phyloP scores from a whole-genome alignment of 2,797 vertebrate genomes.

The Enteromius radiatus region DNA sequence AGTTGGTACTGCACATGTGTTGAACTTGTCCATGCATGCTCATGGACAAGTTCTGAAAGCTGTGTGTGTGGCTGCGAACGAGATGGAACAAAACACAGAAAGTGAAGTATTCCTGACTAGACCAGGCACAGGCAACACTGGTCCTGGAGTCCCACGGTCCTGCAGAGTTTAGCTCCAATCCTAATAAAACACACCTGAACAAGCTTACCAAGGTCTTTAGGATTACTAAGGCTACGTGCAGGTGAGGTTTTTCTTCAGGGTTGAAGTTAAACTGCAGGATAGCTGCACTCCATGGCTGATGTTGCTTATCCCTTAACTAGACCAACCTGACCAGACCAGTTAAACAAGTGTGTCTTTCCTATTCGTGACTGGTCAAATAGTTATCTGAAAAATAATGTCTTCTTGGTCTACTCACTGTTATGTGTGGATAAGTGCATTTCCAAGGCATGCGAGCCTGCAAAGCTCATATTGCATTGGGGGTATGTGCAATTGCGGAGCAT shows the following conservation, averaged over 20 bases:
- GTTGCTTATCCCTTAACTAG: neutral
- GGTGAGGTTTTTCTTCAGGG: neutral
- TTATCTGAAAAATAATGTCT: constrained; percentile 37
- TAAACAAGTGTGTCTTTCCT: neutral
- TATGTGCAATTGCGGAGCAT: constrained; percentile 81
- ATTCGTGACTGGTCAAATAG: neutral
- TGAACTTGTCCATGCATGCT: neutral
- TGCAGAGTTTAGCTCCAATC: neutral
- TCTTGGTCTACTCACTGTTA: constrained; percentile 73
- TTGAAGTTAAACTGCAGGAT: neutral
- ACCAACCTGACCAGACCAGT: neutral
- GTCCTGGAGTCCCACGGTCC: neutral
- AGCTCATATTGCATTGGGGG: constrained; percentile 86
- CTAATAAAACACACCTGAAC: neutral
- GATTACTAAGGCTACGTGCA: neutral
- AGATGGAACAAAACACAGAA: neutral
- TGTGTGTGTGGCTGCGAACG: neutral
- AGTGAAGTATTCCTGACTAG: neutral
- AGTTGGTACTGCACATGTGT: neutral
- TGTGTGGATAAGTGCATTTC: constrained; percentile 86
- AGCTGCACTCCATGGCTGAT: neutral
- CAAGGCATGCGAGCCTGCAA: constrained; percentile 80
- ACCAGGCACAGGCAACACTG: neutral
- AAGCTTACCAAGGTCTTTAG: neutral
- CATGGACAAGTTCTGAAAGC: neutral